Evolutionary conservation across 2,113 vertebrate species (phyloP), one percentile per base, ranked within the genome.

Genomic region (Paramisgurnus dabryanus): DNA sequence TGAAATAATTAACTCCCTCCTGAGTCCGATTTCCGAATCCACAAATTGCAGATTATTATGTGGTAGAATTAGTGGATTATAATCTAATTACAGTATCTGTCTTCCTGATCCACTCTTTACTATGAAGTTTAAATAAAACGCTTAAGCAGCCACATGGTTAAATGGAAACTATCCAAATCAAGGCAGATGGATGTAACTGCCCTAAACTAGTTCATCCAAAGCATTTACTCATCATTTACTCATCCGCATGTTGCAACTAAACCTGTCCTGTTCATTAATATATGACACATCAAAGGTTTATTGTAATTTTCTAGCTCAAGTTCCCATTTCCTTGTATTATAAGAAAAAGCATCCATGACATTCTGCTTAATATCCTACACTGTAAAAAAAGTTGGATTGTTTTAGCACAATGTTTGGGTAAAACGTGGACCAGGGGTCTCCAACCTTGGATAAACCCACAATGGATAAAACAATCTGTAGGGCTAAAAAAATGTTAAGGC

Each of bases 71-170:
- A 70, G n/a, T 11, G 49, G 50, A 65, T 77, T 77, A 58, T 71
- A 67, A 70, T 70, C 67, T 65, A 71, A 83, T 83, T 65, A 76
- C 58, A 11, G 15, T 57, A 73, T 60, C 60, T 75, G 79, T 67
- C 71, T 66, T 53, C 13, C 47, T 65, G 60, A 76, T 76, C 27
- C 27, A 45, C 63, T 41, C 61, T 65, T 76, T 6, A 27, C 15
- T 50, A 76, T 18, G 61, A 76, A 66, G 12, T 43, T 50, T 8
- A 18, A 66, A 18, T 39, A 18, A 55, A 75, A 60, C 2, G 15
- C 15, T 40, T 53, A 18, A 74, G 72, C 17, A 60, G 60, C 53
- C 76, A 66, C 60, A 55, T 18, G 39, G 34, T 65, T 34, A 64
- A 27, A n/a, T 4, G 58, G 72, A 64, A 75, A 75, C 43, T 34